Conservation (phyloP, 92 coral and sea anemone genomes). For the Umimayanthus kanabou region DNA sequence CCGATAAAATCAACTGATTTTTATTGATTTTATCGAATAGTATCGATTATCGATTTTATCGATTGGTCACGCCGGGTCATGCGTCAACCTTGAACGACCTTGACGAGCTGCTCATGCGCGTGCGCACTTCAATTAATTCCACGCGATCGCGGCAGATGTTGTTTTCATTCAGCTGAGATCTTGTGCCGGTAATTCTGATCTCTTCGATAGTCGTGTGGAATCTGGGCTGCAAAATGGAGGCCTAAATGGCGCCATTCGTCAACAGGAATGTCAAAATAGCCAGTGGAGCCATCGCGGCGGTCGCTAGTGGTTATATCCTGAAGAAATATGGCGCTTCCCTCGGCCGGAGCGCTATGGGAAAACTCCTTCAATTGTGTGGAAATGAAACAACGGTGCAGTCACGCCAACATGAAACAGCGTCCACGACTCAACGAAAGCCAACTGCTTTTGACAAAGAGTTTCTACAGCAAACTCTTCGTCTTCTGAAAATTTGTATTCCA, state of each 20-base stretch:
- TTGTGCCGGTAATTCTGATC: no score
- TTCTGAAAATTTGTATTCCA: conserved; percentile 83
- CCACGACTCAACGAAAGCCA: conserved; percentile 46
- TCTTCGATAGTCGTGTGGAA: neutral
- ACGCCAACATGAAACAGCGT: neutral
- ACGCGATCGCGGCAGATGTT: no score
- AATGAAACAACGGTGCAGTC: conserved; percentile 25
- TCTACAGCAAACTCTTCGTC: conserved; percentile 65
- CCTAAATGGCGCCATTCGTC: conserved; percentile 71
- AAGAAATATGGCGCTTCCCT: conserved; percentile 79
- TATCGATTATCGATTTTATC: no score
- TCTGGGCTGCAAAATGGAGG: neutral
- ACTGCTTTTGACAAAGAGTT: conserved; percentile 79
- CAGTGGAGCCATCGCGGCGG: conserved; percentile 63
- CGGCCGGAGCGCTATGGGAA: conserved; percentile 48
- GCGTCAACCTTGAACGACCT: no score
- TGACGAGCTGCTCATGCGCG: no score
- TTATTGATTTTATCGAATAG: no score
- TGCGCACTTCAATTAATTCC: no score
- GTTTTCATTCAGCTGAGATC: no score
- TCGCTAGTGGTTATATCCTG: conserved; percentile 58
- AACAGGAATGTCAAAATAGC: conserved; percentile 64
- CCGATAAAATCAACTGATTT: no score
- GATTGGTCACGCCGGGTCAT: no score
- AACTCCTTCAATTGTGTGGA: conserved; percentile 32